Conservation (phyloP, 1,140 invertebrate genomes). For the Heliconius melpomene region DNA sequence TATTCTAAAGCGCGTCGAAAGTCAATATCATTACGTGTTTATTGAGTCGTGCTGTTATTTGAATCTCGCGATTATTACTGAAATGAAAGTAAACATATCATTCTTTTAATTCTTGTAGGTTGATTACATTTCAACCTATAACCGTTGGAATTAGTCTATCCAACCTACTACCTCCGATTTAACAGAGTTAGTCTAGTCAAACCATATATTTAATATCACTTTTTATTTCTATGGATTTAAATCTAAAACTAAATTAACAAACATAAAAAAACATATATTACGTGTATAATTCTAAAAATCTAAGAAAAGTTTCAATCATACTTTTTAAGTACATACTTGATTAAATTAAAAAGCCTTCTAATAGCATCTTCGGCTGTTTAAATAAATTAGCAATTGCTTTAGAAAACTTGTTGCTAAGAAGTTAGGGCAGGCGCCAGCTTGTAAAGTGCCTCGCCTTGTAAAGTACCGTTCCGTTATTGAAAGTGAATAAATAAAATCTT, state of each 20-base stretch:
- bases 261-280: too few relatives aligned
- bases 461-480: conserved; percentile 22
- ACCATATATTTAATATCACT: too few relatives aligned
- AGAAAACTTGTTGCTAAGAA: conserved; percentile 40
- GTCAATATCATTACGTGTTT: conserved; percentile 2
- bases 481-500: conserved; percentile 29
- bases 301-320: too few relatives aligned
- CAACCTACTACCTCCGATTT: too few relatives aligned
- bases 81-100: conserved; percentile 25
- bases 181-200: too few relatives aligned
- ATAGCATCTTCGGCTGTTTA: conserved; percentile 33
- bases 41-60: conserved; percentile 4
- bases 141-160: too few relatives aligned
- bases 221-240: too few relatives aligned
- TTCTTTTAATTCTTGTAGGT: not conserved
- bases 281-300: too few relatives aligned
- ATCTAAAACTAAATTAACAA: too few relatives aligned
- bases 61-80: not conserved
- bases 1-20: not conserved
- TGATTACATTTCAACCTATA: too few relatives aligned
- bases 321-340: not conserved
- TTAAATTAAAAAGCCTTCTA: conserved; percentile 34
- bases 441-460: conserved; percentile 33
- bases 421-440: conserved; percentile 42
- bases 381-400: conserved; percentile 43